Percentiles rank a stretch among this genome's conserved stretches.
Evolutionary conservation across 23 tunicate species (phyloP).

Genomic region (Diplosoma virens): DNA sequence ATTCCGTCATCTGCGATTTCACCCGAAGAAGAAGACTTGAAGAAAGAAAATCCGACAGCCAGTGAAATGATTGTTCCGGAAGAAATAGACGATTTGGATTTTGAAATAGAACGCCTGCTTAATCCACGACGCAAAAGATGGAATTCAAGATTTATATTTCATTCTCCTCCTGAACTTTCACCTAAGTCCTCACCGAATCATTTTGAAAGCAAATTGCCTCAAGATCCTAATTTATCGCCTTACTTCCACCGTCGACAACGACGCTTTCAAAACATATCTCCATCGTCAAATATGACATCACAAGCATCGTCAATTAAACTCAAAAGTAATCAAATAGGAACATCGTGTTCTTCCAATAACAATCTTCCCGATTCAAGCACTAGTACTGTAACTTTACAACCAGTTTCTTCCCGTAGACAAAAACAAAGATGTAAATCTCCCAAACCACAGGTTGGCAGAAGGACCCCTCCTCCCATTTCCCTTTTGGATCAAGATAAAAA

Average conservation of each 20-base stretch:
- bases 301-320: no score
- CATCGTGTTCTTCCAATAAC: no score
- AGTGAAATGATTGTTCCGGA: background rate
- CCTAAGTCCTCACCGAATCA: constrained; percentile 4
- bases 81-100: constrained; percentile 15
- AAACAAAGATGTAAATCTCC: constrained; percentile 4
- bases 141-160: background rate
- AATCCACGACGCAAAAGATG: constrained; percentile 17
- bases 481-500: background rate
- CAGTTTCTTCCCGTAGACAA: no score
- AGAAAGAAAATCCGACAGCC: background rate
- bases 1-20: background rate
- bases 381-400: no score
- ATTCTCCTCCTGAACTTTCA: constrained; percentile 14
- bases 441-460: background rate
- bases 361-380: no score
- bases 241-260: background rate
- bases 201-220: background rate
- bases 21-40: constrained; percentile 1
- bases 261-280: background rate
- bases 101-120: constrained; percentile 16
- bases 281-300: no score
- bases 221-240: background rate
- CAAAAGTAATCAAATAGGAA: no score
- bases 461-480: background rate